Evolutionary conservation across 1,140 invertebrate species (phyloP).

Genomic region (Notospermus geniculatus): DNA sequence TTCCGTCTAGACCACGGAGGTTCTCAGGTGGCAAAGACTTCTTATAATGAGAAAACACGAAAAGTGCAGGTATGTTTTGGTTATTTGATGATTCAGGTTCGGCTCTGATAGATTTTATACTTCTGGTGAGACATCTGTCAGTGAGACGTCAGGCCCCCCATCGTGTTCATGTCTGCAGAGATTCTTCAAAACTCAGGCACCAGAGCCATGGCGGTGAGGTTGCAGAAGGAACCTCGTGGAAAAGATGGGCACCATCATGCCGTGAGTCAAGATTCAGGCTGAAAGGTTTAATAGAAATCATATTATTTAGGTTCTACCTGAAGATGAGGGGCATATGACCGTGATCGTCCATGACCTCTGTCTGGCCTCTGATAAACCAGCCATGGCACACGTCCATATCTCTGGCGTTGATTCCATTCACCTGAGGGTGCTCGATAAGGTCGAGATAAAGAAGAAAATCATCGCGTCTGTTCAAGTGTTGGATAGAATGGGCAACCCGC

Average conservation of each 20-base stretch:
- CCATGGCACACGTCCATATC: constrained; percentile 50
- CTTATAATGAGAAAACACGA: constrained; percentile 63
- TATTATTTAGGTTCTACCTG: constrained; percentile 58
- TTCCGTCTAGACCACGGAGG: constrained; percentile 67
- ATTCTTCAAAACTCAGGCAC: no score
- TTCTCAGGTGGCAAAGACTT: constrained; percentile 64
- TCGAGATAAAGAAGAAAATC: constrained; percentile 50
- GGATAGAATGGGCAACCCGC: constrained; percentile 45
- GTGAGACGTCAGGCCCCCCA: no score
- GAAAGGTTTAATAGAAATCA: no score
- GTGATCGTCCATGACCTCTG: constrained; percentile 72
- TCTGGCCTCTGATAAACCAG: constrained; percentile 52
- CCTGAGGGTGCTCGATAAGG: constrained; percentile 67
- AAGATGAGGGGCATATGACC: constrained; percentile 64
- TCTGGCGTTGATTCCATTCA: constrained; percentile 68
- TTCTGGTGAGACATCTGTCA: no score
- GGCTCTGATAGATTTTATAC: no score
- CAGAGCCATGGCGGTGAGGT: no score
- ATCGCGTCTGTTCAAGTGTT: constrained; percentile 50
- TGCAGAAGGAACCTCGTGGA: no score
- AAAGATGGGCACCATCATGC: no score
- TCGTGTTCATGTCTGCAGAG: no score
- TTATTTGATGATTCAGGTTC: no score
- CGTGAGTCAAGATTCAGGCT: no score
- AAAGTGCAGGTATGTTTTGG: constrained; percentile 58